Percentiles rank a stretch among this genome's conserved stretches.
phyloP scores from a whole-genome alignment of 2,888 invertebrate genomes.

The Amaurobius ferox region DNA sequence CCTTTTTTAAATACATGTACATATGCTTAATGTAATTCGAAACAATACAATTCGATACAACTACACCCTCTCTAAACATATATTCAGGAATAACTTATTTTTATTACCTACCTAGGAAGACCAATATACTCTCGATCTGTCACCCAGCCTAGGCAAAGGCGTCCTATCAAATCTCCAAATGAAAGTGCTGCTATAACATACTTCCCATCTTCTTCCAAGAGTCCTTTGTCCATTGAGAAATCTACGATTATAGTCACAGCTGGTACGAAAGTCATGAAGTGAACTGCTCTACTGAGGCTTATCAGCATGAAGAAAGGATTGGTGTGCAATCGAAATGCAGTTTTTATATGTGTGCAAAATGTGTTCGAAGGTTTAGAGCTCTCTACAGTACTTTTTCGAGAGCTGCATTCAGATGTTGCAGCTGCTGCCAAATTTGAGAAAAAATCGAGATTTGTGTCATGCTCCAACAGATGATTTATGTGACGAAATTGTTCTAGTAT shows the following conservation, averaged over 20 bases:
- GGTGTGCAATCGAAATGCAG: slow-evolving; percentile 27
- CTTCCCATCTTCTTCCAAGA: slow-evolving; percentile 40
- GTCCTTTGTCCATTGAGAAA: slow-evolving; percentile 69
- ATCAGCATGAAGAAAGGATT: slow-evolving; percentile 55
- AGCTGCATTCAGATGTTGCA: no score
- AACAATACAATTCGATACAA: no score
- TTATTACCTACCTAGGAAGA: not conserved
- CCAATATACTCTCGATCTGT: slow-evolving; percentile 49
- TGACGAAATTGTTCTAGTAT: no score
- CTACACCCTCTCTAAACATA: no score
- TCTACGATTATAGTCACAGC: slow-evolving; percentile 66
- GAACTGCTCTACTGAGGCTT: slow-evolving; percentile 39
- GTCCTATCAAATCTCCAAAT: slow-evolving; percentile 71
- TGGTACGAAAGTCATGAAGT: slow-evolving; percentile 50
- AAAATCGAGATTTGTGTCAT: no score
- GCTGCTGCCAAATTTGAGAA: no score
- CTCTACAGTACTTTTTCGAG: no score
- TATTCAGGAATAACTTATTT: no score
- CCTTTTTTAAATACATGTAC: no score
- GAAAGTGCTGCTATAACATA: slow-evolving; percentile 69
- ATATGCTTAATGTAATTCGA: no score
- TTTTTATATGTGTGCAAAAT: slow-evolving; percentile 1
- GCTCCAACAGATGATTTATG: no score
- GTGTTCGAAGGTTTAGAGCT: not conserved
- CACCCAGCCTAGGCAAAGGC: slow-evolving; percentile 72